Conservation (phyloP, 30 jellyfish, hydroid and myxozoan species). For the Aurelia coerulea region DNA sequence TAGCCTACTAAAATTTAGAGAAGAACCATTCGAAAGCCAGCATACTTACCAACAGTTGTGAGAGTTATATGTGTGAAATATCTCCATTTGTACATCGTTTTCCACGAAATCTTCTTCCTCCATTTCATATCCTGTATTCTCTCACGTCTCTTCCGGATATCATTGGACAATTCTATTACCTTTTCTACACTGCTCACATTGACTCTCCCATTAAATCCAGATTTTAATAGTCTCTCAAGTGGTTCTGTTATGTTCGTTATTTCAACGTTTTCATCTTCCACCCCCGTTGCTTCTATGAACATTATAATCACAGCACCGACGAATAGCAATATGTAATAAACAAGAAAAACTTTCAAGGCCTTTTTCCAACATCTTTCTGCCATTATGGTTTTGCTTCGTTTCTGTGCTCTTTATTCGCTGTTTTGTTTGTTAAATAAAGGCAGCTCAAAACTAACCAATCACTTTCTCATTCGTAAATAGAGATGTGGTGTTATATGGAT, state of each 20-base stretch:
- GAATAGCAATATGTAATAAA: constrained; percentile 39
- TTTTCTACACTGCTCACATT: not conserved
- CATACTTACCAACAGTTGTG: constrained; percentile 53
- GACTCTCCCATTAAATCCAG: not conserved
- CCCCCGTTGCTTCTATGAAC: constrained; percentile 40
- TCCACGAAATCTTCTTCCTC: constrained; percentile 38
- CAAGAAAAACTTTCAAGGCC: constrained; percentile 9
- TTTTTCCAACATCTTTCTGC: constrained; percentile 13
- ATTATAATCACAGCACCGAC: constrained; percentile 48
- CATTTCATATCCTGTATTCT: not conserved
- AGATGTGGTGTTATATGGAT: no score
- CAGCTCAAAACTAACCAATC: no score
- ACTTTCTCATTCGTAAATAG: no score
- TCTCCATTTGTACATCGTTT: constrained; percentile 50
- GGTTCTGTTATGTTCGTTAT: constrained; percentile 4
- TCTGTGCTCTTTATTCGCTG: no score
- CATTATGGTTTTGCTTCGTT: no score
- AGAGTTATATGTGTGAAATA: constrained; percentile 57
- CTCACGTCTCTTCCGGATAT: not conserved
- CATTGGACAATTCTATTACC: constrained; percentile 1
- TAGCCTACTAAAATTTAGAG: no score
- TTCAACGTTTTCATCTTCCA: not conserved
- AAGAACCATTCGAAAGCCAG: no score
- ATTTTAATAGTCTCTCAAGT: constrained; percentile 2
- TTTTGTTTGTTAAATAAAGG: no score